phyloP scores from a whole-genome alignment of 2,113 vertebrate genomes.

The Felis catus region DNA sequence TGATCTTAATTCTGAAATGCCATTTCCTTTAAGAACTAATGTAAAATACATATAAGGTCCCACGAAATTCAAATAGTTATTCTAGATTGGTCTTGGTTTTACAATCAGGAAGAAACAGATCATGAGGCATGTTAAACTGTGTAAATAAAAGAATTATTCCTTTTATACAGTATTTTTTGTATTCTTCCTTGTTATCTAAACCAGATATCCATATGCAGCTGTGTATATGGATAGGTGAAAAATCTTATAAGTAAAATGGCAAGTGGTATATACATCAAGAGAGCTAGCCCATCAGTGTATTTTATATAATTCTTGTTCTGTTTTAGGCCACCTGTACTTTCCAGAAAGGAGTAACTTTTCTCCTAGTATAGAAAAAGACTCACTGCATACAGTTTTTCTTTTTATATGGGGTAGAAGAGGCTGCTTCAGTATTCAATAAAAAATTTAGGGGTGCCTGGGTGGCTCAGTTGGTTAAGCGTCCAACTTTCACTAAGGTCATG shows the following conservation, averaged over 20 bases:
- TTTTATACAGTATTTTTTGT: neutral
- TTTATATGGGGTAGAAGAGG: neutral
- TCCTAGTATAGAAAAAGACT: neutral
- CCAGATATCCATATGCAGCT: neutral
- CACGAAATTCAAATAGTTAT: slow-evolving; percentile 16
- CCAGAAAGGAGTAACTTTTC: neutral
- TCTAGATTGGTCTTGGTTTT: neutral
- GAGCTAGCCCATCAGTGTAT: neutral
- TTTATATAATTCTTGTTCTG: neutral
- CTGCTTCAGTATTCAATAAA: neutral
- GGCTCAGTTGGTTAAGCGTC: too few species aligned
- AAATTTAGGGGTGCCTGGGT: neutral
- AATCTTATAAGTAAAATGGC: neutral
- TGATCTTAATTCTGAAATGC: slow-evolving; percentile 69
- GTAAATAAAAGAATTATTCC: neutral
- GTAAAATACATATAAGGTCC: neutral
- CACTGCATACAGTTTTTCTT: neutral
- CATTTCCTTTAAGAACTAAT: slow-evolving; percentile 30
- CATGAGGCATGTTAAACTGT: neutral
- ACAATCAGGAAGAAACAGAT: neutral
- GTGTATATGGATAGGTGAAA: neutral
- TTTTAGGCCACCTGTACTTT: neutral
- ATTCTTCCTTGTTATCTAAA: neutral
- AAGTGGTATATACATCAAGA: neutral
- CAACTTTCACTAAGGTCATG: too few species aligned